phyloP scores from a whole-genome alignment of 1,140 invertebrate genomes.

The Drosophila trapezifrons region DNA sequence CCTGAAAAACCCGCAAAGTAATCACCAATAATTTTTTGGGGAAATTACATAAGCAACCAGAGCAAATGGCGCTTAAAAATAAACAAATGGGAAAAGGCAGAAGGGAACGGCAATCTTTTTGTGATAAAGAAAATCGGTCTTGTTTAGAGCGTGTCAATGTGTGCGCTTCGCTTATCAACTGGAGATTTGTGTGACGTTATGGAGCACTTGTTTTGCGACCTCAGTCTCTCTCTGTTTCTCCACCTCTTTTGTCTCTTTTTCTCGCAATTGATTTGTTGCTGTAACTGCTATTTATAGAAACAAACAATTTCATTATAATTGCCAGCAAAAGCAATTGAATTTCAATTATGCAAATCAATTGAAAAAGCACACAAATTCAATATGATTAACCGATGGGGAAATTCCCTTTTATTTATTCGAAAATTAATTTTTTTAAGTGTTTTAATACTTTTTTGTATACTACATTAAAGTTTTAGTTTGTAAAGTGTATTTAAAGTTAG shows the following conservation, averaged over 20 bases:
- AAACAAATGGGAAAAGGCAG: slow-evolving; percentile 31
- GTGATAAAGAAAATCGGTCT: slow-evolving; percentile 42
- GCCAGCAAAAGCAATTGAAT: slow-evolving; percentile 59
- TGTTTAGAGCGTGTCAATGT: slow-evolving; percentile 36
- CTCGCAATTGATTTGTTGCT: slow-evolving; percentile 57
- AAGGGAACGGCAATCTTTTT: slow-evolving; percentile 11
- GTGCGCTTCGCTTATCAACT: slow-evolving; percentile 27
- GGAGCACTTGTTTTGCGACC: slow-evolving; percentile 16
- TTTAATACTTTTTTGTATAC: too few relatives aligned
- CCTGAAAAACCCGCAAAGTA: slow-evolving; percentile 34
- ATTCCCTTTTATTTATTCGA: slow-evolving; percentile 10
- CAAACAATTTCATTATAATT: slow-evolving; percentile 73
- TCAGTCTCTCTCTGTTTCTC: neutral
- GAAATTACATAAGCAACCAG: slow-evolving; percentile 51
- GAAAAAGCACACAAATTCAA: slow-evolving; percentile 3
- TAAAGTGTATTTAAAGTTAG: too few relatives aligned
- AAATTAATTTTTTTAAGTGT: too few relatives aligned
- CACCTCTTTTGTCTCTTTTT: too few relatives aligned
- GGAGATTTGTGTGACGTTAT: slow-evolving; percentile 42
- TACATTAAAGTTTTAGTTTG: too few relatives aligned
- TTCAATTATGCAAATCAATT: slow-evolving; percentile 55
- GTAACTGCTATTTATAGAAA: slow-evolving; percentile 60
- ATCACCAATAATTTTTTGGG: slow-evolving; percentile 20
- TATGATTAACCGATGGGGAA: neutral
- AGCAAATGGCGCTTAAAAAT: slow-evolving; percentile 34